Evolutionary conservation across 2,113 vertebrate genomes (phyloP).

Genomic region (Calyptomena viridis): DNA sequence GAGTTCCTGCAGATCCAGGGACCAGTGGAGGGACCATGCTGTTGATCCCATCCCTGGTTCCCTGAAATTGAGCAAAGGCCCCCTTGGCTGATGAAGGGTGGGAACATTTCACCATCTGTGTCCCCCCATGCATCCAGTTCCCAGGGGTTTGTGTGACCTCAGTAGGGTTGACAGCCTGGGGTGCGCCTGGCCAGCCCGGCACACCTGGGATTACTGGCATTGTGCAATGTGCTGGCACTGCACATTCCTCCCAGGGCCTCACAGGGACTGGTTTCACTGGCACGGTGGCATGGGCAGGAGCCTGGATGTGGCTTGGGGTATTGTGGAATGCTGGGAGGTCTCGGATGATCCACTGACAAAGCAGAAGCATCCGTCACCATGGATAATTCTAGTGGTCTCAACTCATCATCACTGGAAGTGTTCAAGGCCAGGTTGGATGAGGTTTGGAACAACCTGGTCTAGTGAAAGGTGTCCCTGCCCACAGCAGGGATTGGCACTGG

Average conservation of each 20-base stretch:
- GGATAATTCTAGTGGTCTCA: not conserved
- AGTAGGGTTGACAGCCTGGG: not conserved
- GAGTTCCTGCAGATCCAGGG: not conserved
- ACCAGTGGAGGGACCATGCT: fast-evolving
- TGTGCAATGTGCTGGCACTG: not conserved
- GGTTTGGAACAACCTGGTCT: not conserved
- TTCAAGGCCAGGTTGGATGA: not conserved
- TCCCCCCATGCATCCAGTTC: fast-evolving
- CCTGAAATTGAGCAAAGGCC: not conserved
- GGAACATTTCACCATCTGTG: not conserved
- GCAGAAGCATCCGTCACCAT: fast-evolving
- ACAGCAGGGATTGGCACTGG: not conserved
- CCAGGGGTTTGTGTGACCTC: fast-evolving
- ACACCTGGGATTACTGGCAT: fast-evolving
- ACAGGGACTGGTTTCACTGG: not conserved
- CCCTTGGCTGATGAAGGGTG: fast-evolving
- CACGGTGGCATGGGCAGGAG: not conserved
- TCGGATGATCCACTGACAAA: fast-evolving
- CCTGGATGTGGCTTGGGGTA: not conserved
- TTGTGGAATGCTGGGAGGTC: not conserved
- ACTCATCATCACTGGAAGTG: not conserved
- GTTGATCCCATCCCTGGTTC: not conserved
- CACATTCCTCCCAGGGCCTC: not conserved
- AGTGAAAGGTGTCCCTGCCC: not conserved
- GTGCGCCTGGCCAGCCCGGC: fast-evolving